Base-by-base conservation (phyloP, 2,888 invertebrate species). In the Miltochrista miniata region DNA sequence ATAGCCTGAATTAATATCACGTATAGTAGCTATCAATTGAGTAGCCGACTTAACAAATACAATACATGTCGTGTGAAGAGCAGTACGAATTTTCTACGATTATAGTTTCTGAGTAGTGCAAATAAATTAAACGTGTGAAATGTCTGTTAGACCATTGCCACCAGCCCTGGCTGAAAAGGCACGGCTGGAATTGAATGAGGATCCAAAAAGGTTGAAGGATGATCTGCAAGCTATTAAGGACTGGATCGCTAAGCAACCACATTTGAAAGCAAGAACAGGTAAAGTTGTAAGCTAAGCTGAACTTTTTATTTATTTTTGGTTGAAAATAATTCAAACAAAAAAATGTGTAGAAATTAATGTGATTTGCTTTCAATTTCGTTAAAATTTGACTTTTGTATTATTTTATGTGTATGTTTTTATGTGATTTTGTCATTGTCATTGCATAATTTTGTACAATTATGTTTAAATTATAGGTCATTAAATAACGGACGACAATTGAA, bases 231-330 rank as follows among this genome's bases (percentile, higher is more conserved):
- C 88, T 61, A 79, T 94, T 15, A 91, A 89, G 64, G 89, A 92
- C 36, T 94, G 94, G 94, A 68, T 94, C 12, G 75, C 80, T 1
- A 93, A 93, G 65, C 93, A 93, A 64, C 90, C 92, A 0, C 93
- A 94, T 70, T 70, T 94, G 12, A 85, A 76, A 13, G 77, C 76
- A n/a, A 72, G 81, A 53, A 81, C 76, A 64, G 83, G 83, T 82
- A 9, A 51, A 41, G 36, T 10, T 9, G 8, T 30, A 31, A 31
- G 31, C 8, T 24, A 11, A 9, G 11, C 2, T 7, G 8, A 31
- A 10, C 8, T 11, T 31, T 31, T 10, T 31, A 31, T 2, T 31
- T 31, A 31, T 7, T 31, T 24, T 31, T 31, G 1, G 8, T 31
- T 31, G 3, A 11, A 31, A 31, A 31, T 30, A 9, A 2, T 31